Conservation (phyloP, 2,888 invertebrate genomes). For the Lycophotia porphyrea region DNA sequence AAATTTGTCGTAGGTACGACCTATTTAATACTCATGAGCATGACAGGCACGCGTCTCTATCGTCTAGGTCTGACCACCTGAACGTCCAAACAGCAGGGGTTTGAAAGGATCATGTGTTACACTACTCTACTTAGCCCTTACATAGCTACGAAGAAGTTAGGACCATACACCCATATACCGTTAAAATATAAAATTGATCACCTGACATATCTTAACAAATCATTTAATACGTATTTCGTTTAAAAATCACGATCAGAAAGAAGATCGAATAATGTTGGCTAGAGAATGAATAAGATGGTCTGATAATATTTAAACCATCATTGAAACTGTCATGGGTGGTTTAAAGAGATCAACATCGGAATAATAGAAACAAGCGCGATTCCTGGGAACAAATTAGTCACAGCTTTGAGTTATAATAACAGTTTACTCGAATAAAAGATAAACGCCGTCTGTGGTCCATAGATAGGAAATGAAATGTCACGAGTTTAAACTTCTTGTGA, state of each 20-base stretch:
- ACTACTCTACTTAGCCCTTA: not conserved
- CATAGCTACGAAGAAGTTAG: not conserved
- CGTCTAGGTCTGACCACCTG: not conserved
- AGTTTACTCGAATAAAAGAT: constrained; percentile 52
- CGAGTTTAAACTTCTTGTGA: not conserved
- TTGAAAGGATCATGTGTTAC: not conserved
- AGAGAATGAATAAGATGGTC: not conserved
- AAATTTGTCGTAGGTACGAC: not conserved
- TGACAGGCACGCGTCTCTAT: not conserved
- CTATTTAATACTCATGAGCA: not conserved
- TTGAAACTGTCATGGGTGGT: not conserved
- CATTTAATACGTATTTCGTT: not conserved
- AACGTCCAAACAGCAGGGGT: constrained; percentile 2
- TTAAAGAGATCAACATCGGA: not conserved
- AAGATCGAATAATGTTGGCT: too few species aligned
- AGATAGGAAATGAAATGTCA: constrained; percentile 20
- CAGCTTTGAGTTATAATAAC: constrained; percentile 57
- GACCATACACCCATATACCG: not conserved
- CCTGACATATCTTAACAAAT: not conserved
- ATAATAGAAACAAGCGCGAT: constrained; percentile 28
- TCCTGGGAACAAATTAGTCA: constrained; percentile 65
- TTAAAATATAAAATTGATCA: not conserved
- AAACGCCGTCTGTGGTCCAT: not conserved
- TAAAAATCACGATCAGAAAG: not conserved
- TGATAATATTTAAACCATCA: not conserved